Evolutionary conservation across 2,888 invertebrate species (phyloP).

Genomic region (Hemithea aestivaria): DNA sequence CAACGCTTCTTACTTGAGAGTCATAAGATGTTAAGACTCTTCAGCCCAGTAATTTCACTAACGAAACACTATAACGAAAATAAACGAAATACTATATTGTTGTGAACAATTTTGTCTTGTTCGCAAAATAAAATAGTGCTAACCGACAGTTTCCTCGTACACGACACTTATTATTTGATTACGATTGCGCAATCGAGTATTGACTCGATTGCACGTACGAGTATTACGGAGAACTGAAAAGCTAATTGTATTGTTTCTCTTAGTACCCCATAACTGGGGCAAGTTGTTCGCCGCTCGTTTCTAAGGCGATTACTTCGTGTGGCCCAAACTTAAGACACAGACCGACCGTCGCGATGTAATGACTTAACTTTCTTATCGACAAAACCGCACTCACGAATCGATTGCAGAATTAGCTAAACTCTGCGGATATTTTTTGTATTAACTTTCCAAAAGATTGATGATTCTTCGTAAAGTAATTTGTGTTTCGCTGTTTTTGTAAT

Average conservation of each 20-base stretch:
- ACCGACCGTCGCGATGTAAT: constrained; percentile 6
- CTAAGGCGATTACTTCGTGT: constrained; percentile 37
- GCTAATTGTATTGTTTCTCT: constrained; percentile 40
- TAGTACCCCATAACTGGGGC: constrained; percentile 31
- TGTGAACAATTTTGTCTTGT: no score
- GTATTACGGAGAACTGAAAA: constrained; percentile 1
- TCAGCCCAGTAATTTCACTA: no score
- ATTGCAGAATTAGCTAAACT: no score
- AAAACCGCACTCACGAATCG: constrained; percentile 16
- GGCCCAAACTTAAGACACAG: constrained; percentile 18
- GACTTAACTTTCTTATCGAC: constrained; percentile 31
- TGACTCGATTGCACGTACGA: constrained; percentile 2
- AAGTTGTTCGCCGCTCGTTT: constrained; percentile 29
- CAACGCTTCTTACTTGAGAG: no score
- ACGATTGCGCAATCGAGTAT: background rate
- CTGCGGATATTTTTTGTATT: background rate
- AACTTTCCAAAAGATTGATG: constrained; percentile 1
- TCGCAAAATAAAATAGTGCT: background rate
- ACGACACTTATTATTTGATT: background rate
- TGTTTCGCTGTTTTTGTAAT: no score
- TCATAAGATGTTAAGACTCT: no score
- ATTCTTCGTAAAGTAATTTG: no score
- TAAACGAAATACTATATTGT: no score
- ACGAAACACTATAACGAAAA: no score
- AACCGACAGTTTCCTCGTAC: constrained; percentile 2